Conservation (phyloP, 1,140 invertebrate genomes). For the Drosophila navojoa region DNA sequence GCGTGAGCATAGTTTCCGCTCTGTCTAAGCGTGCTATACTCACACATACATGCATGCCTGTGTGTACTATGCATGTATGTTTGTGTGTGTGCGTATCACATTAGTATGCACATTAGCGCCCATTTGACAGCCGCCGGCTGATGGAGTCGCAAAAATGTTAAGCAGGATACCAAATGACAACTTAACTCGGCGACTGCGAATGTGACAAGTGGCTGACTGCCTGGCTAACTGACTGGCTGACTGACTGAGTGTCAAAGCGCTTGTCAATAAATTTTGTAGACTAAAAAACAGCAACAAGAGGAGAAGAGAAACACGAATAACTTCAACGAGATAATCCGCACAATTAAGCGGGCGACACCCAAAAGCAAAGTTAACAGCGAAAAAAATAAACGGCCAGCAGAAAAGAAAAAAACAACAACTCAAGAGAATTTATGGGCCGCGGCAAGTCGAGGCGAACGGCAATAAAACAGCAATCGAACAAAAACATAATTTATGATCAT, state of each 20-base stretch:
- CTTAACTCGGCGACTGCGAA: conserved; percentile 62
- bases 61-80: neutral
- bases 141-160: conserved; percentile 41
- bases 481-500: conserved; percentile 78
- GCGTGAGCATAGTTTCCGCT: neutral
- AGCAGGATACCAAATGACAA: conserved; percentile 72
- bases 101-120: conserved; percentile 69
- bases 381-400: conserved; percentile 54
- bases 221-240: conserved; percentile 41
- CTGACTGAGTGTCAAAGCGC: conserved; percentile 51
- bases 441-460: conserved; percentile 27
- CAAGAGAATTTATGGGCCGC: conserved; percentile 59
- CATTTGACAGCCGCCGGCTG: conserved; percentile 34
- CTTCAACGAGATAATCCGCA: conserved; percentile 69
- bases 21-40: neutral
- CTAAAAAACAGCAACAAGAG: neutral
- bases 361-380: conserved; percentile 33
- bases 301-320: conserved; percentile 8
- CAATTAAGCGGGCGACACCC: conserved; percentile 70
- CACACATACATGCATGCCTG: neutral
- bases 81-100: conserved; percentile 14
- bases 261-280: conserved; percentile 75
- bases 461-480: conserved; percentile 54
- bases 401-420: conserved; percentile 6
- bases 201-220: conserved; percentile 62